Evolutionary conservation across 2,888 invertebrate species (phyloP).

Genomic region (Tetragonula carbonaria): DNA sequence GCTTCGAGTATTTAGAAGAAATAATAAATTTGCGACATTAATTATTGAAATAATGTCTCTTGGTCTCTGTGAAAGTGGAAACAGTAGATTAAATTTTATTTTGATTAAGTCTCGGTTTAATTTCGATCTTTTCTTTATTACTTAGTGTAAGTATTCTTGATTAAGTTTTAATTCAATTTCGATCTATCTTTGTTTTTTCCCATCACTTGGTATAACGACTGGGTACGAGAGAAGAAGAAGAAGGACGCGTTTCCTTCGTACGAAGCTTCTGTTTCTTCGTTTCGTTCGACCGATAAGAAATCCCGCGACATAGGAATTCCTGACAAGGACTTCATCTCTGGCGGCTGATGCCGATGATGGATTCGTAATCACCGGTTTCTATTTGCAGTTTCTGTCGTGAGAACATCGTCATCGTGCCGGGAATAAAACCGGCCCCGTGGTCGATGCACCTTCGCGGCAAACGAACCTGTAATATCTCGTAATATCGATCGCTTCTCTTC

Average conservation of each 20-base stretch:
- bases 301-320: slow-evolving; percentile 61
- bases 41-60: background rate
- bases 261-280: slow-evolving; percentile 8
- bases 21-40: background rate
- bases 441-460: slow-evolving; percentile 64
- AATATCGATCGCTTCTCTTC: slow-evolving; percentile 48
- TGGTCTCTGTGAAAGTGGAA: background rate
- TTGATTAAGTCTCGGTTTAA: too few relatives aligned
- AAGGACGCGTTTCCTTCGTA: background rate
- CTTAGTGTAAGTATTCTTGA: too few relatives aligned
- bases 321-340: slow-evolving; percentile 66
- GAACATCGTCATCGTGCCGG: slow-evolving; percentile 64
- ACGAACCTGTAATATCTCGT: slow-evolving; percentile 51
- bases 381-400: slow-evolving; percentile 59
- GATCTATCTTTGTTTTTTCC: too few relatives aligned
- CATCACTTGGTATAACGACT: too few relatives aligned
- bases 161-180: too few relatives aligned
- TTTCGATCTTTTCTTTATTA: too few relatives aligned
- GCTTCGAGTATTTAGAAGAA: background rate
- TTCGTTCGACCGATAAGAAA: slow-evolving; percentile 34
- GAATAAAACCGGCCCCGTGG: slow-evolving; percentile 71
- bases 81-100: too few relatives aligned
- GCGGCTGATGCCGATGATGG: slow-evolving; percentile 43
- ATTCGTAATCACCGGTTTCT: slow-evolving; percentile 58
- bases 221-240: background rate